phyloP scores from a whole-genome alignment of 2,888 invertebrate genomes.

The Sphaerolaimus hirsutus region DNA sequence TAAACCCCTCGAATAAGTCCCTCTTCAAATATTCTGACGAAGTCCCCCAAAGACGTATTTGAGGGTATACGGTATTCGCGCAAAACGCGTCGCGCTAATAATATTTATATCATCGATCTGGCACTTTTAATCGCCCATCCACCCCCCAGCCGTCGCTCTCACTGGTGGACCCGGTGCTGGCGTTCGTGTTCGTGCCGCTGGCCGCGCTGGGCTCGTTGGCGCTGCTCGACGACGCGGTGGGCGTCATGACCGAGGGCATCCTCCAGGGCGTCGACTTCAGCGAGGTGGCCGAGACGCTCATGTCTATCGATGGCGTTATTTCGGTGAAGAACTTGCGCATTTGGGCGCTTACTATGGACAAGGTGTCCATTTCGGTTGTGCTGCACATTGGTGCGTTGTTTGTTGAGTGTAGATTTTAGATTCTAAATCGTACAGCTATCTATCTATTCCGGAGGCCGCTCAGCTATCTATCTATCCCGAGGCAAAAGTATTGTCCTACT shows the following conservation, averaged over 20 bases:
- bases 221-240: neutral
- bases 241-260: slow-evolving; percentile 18
- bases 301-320: slow-evolving; percentile 57
- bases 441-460: no score
- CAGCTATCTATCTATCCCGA: no score
- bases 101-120: no score
- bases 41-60: neutral
- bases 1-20: no score
- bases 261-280: slow-evolving; percentile 35
- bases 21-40: neutral
- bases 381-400: slow-evolving; percentile 56
- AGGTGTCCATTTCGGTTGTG: slow-evolving; percentile 73
- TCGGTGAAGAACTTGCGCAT: slow-evolving; percentile 76
- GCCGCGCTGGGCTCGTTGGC: neutral
- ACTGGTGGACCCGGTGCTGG: slow-evolving; percentile 1
- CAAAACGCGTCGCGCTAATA: neutral
- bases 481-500: no score
- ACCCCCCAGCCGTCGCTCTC: neutral
- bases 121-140: no score
- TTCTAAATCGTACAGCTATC: no score
- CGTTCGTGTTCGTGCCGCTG: slow-evolving; percentile 1
- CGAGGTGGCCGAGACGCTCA: slow-evolving; percentile 56
- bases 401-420: no score
- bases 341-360: slow-evolving; percentile 82
- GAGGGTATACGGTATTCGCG: neutral